Percentiles rank a stretch among this genome's conserved stretches.
Conservation (phyloP, 2,797 vertebrate species). For the Carapus acus region DNA sequence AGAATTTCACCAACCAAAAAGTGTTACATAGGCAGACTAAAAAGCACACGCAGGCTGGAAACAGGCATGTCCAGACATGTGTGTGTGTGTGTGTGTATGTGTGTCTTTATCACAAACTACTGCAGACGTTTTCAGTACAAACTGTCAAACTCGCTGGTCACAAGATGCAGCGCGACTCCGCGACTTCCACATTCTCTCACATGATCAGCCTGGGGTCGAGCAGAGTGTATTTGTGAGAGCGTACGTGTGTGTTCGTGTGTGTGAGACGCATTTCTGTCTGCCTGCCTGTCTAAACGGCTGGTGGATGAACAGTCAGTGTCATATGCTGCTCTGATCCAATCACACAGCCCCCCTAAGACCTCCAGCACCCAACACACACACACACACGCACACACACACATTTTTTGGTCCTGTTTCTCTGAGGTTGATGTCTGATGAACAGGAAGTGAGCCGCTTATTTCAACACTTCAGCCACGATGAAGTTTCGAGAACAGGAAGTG, state of each 20-base stretch:
- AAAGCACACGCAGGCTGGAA: no score
- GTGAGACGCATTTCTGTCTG: slow-evolving; percentile 14
- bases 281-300: slow-evolving; percentile 21
- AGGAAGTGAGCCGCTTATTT: no score
- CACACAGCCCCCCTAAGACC: slow-evolving; percentile 23
- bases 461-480: no score
- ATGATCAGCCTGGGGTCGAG: slow-evolving; percentile 8
- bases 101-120: neutral
- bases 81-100: no score
- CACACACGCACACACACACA: slow-evolving; percentile 20
- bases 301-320: slow-evolving; percentile 42
- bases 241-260: neutral
- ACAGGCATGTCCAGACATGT: neutral
- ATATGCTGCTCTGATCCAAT: slow-evolving; percentile 44
- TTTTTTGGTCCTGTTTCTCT: no score
- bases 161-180: slow-evolving; percentile 1
- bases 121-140: neutral
- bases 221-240: neutral
- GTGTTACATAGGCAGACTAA: no score
- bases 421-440: no score
- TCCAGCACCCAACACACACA: no score
- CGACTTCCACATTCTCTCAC: slow-evolving; percentile 14
- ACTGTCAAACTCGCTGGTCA: neutral
- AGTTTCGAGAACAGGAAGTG: no score
- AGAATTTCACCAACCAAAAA: no score